Evolutionary conservation across 37 sponge, comb jelly and placozoan genomes (phyloP).

Genomic region (Ephydatia muelleri): DNA sequence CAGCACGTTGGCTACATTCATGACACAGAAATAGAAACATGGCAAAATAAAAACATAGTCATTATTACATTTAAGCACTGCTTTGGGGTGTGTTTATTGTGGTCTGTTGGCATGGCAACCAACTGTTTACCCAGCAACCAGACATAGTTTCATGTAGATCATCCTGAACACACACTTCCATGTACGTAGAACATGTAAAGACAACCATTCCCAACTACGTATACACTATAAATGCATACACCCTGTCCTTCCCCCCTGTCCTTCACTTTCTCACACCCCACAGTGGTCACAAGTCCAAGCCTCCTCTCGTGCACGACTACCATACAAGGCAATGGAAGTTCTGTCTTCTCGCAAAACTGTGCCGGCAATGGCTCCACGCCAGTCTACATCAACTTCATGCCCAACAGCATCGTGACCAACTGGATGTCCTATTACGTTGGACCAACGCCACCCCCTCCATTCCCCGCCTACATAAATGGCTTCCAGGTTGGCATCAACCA

Average conservation of each 20-base stretch:
- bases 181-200: too few relatives aligned
- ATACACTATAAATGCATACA: too few relatives aligned
- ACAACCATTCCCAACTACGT: too few relatives aligned
- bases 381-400: conserved; percentile 56
- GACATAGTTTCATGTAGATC: too few relatives aligned
- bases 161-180: too few relatives aligned
- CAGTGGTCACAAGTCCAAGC: neutral
- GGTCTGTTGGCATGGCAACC: neutral
- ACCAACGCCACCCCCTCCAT: conserved; percentile 35
- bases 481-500: conserved; percentile 48
- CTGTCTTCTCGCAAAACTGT: neutral
- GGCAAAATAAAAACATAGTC: neutral
- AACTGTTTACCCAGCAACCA: neutral
- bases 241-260: too few relatives aligned
- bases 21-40: too few relatives aligned
- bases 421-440: conserved; percentile 39
- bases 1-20: too few relatives aligned
- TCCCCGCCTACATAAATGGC: conserved; percentile 55
- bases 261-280: too few relatives aligned
- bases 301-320: conserved; percentile 25
- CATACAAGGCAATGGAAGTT: neutral
- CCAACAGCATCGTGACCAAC: conserved; percentile 11
- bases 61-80: neutral
- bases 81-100: neutral
- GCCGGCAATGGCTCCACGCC: conserved; percentile 10